phyloP scores from a whole-genome alignment of 2,888 invertebrate species.

The Oligia latruncula region DNA sequence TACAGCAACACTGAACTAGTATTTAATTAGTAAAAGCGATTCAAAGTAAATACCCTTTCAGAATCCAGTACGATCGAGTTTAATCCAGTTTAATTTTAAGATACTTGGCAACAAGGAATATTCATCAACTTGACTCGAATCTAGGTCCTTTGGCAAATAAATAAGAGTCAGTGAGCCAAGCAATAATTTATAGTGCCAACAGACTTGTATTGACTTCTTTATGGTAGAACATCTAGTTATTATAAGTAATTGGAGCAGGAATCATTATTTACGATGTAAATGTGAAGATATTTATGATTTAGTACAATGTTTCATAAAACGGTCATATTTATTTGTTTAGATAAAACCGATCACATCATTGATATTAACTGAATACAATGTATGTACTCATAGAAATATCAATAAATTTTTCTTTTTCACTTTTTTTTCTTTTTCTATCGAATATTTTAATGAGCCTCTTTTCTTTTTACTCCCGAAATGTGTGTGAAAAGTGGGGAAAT shows the following conservation, averaged over 20 bases:
- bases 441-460: not conserved
- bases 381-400: not conserved
- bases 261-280: not conserved
- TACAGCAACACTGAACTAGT: conserved; percentile 28
- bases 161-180: conserved; percentile 50
- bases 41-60: conserved; percentile 28
- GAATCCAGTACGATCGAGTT: conserved; percentile 37
- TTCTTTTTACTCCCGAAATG: not conserved
- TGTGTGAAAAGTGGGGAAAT: not conserved
- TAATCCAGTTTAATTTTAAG: conserved; percentile 56
- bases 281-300: not conserved
- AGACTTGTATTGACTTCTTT: not conserved
- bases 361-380: not conserved
- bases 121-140: conserved; percentile 54
- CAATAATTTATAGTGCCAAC: conserved; percentile 50
- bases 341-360: not conserved
- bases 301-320: not conserved
- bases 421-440: not conserved
- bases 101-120: conserved; percentile 53
- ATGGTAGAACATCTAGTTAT: not conserved
- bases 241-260: not conserved
- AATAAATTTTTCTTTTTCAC: not conserved
- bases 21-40: conserved; percentile 46
- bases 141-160: conserved; percentile 58
- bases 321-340: not conserved